These are phyloP conservation scores for Amblyornis subalaris DNA, from an alignment of 2,113 vertebrate species.

Conservation along the genomic window DNA sequence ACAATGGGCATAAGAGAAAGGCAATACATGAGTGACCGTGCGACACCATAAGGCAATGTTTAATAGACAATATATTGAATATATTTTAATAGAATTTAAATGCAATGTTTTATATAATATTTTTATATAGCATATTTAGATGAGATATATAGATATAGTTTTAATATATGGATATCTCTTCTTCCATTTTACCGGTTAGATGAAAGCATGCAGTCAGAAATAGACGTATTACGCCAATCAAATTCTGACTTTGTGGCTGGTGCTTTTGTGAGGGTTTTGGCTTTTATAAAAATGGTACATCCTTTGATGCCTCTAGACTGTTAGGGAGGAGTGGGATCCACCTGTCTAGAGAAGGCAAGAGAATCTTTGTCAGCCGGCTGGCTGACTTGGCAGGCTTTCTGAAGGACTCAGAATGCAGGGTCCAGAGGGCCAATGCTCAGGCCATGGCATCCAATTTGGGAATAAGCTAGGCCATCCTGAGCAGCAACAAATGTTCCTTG, in stretches of 20 bases:
- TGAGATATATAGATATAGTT: background rate
- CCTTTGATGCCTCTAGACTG: background rate
- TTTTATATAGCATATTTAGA: background rate
- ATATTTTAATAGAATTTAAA: background rate
- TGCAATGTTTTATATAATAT: background rate
- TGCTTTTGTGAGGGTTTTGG: background rate
- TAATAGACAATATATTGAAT: background rate
- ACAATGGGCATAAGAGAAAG: background rate
- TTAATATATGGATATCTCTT: background rate
- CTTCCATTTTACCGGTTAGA: background rate
- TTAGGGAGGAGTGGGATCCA: background rate
- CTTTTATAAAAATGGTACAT: background rate
- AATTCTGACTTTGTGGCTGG: background rate
- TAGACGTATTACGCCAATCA: background rate
- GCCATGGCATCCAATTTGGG: background rate
- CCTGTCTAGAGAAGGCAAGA: background rate
- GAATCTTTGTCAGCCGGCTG: background rate
- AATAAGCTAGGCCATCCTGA: background rate
- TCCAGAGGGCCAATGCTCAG: background rate
- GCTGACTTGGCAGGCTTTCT: background rate
- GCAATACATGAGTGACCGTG: background rate
- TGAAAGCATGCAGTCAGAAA: background rate
- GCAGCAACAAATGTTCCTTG: background rate
- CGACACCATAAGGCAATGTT: background rate
- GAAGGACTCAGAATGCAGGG: background rate